Conservation (phyloP, 2,797 vertebrate genomes). For the Ciconia nigra region DNA sequence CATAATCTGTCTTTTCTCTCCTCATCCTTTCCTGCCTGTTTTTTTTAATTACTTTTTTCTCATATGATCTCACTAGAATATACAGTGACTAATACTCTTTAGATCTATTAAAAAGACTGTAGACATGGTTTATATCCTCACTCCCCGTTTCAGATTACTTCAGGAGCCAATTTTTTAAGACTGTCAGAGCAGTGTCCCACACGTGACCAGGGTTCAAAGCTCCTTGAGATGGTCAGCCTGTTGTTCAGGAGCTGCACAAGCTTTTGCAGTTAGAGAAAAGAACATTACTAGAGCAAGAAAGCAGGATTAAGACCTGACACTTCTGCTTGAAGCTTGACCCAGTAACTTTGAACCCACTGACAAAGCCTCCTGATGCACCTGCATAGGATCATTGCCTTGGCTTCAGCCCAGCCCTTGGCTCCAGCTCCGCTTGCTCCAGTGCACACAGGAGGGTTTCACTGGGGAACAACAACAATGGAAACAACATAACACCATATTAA, state of each 20-base stretch:
- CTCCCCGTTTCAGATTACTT: background rate
- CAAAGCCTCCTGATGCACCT: background rate
- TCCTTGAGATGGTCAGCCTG: background rate
- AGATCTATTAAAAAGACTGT: background rate
- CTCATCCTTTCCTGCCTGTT: background rate
- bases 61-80: background rate
- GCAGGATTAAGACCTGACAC: background rate
- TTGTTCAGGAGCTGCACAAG: background rate
- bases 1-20: background rate
- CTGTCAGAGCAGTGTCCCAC: background rate
- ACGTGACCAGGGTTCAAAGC: background rate
- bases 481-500: rapidly evolving
- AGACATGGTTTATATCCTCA: background rate
- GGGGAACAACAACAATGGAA: background rate
- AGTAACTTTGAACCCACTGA: background rate
- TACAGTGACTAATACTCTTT: background rate
- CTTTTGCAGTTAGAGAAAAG: background rate
- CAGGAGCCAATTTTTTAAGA: background rate
- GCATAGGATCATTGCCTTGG: background rate
- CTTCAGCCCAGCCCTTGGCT: background rate
- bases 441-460: background rate
- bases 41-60: background rate
- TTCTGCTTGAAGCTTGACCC: background rate
- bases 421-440: background rate
- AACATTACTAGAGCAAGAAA: background rate